A percentile compares a stretch with the other conserved stretches of the same genome.
Evolutionary conservation across 2,797 vertebrate species (phyloP).

Genomic region (Acanthurus lineatus): DNA sequence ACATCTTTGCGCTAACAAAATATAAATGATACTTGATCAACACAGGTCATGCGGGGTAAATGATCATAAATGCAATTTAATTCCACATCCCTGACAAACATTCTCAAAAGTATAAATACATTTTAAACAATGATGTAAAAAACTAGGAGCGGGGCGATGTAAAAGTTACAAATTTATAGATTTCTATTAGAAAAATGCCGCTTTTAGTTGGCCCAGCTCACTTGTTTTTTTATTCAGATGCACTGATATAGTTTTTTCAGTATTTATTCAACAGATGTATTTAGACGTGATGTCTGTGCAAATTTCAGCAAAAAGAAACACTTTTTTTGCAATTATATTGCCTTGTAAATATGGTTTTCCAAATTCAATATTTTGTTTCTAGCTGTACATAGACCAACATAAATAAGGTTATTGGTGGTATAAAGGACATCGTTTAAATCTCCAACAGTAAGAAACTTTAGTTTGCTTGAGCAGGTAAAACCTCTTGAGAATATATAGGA

Average conservation of each 20-base stretch:
- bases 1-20: neutral
- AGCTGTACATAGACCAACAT: neutral
- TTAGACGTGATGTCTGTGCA: neutral
- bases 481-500: constrained; percentile 19
- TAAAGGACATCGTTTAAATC: neutral
- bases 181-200: neutral
- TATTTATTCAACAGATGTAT: constrained; percentile 11
- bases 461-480: constrained; percentile 15
- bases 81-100: neutral
- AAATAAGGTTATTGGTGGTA: constrained; percentile 9
- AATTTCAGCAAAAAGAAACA: neutral
- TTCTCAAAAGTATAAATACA: neutral
- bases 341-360: neutral
- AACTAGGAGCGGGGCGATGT: neutral
- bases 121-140: neutral
- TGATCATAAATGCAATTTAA: neutral
- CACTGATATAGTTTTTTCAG: neutral
- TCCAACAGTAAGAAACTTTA: neutral
- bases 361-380: constrained; percentile 36
- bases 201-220: neutral
- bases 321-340: neutral
- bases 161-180: neutral
- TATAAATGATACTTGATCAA: neutral
- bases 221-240: neutral
- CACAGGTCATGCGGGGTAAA: neutral